phyloP scores from a whole-genome alignment of 1,140 invertebrate species.

The Drosophila sechellia region DNA sequence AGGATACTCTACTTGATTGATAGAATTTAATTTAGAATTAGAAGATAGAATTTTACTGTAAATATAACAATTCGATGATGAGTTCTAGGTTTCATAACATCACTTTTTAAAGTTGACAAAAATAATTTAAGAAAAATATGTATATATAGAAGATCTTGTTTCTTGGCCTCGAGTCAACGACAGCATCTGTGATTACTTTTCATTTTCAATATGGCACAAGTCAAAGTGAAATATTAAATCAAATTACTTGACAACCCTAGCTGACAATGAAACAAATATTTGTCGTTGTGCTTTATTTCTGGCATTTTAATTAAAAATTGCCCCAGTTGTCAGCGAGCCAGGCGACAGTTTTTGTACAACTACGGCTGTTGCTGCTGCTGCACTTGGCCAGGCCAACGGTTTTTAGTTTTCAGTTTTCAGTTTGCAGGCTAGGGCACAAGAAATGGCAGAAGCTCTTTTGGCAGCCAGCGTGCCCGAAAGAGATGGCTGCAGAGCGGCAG shows the following conservation, averaged over 20 bases:
- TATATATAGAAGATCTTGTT: constrained; percentile 30
- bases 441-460: constrained; percentile 30
- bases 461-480: constrained; percentile 30
- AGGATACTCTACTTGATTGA: neutral
- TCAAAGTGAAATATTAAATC: constrained; percentile 43
- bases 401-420: constrained; percentile 10
- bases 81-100: neutral
- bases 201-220: constrained; percentile 39
- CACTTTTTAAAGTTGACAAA: neutral
- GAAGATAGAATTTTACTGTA: too few species aligned
- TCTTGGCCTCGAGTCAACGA: constrained; percentile 34
- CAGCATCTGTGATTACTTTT: constrained; percentile 36
- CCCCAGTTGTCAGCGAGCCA: constrained; percentile 47
- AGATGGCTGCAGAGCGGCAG: constrained; percentile 11
- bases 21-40: too few species aligned
- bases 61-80: neutral
- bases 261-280: constrained; percentile 60
- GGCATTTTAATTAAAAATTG: constrained; percentile 67
- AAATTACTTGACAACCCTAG: constrained; percentile 50
- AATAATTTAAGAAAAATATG: constrained; percentile 6
- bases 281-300: constrained; percentile 44
- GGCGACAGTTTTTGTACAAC: constrained; percentile 27
- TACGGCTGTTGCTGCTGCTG: constrained; percentile 27
- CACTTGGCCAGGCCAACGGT: constrained; percentile 34
- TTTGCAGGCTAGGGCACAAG: constrained; percentile 21